Percentiles rank a stretch among this genome's conserved stretches.
Evolutionary conservation across 2,888 invertebrate species (phyloP).

Genomic region (Spilarctia lutea): DNA sequence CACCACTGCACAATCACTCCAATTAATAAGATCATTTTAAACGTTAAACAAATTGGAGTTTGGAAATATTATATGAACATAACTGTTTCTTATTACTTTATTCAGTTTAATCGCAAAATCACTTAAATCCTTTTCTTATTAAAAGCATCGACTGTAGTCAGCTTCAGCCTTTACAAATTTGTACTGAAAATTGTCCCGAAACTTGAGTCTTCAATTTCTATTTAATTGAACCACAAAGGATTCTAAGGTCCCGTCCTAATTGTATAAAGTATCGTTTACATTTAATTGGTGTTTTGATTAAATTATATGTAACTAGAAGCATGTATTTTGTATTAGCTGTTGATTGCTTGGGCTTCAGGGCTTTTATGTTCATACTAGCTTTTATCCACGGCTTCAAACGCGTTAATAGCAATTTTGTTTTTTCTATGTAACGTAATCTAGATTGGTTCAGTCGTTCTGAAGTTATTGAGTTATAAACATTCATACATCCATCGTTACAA

Average conservation of each 20-base stretch:
- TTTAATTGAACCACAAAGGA: slow-evolving; percentile 50
- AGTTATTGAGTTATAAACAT: no score
- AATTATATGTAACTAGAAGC: slow-evolving; percentile 17
- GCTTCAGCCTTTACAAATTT: slow-evolving; percentile 19
- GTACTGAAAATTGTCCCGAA: slow-evolving; percentile 41
- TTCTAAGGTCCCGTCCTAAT: slow-evolving; percentile 28
- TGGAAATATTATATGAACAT: no score
- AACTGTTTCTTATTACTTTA: background rate
- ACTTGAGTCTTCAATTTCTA: slow-evolving; percentile 42
- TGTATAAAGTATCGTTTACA: slow-evolving; percentile 40
- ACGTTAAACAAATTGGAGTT: no score
- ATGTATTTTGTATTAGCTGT: slow-evolving; percentile 9
- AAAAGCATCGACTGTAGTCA: slow-evolving; percentile 8
- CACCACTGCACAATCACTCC: no score
- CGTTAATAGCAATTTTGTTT: no score
- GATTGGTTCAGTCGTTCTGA: no score
- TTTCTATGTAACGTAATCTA: background rate
- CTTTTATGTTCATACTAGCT: background rate
- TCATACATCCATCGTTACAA: no score
- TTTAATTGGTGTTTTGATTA: slow-evolving; percentile 34
- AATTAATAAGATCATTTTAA: no score
- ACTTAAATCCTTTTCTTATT: slow-evolving; percentile 5
- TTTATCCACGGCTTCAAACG: background rate
- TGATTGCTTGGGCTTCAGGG: background rate
- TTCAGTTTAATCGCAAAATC: background rate